Evolutionary conservation across 2,888 invertebrate species (phyloP).

Genomic region (Gari tellinella): DNA sequence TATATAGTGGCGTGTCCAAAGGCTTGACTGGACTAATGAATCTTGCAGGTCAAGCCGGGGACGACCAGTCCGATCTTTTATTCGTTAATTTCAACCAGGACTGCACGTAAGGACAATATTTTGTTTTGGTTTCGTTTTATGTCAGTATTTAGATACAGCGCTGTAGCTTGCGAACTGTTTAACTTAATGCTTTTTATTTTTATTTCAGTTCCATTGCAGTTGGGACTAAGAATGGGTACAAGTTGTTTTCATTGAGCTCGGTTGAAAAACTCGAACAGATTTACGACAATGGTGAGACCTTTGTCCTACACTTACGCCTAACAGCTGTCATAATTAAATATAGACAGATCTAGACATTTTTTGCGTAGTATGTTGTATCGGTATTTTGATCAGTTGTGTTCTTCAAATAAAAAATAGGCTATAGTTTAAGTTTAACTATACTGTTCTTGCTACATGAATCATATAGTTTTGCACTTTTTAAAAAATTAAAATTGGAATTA

Average conservation of each 20-base stretch:
- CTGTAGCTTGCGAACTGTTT: no score
- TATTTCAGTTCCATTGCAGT: constrained; percentile 91
- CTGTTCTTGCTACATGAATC: no score
- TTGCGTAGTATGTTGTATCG: no score
- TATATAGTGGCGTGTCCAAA: constrained; percentile 73
- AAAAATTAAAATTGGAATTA: no score
- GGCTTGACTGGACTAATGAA: constrained; percentile 91
- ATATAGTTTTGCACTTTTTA: no score
- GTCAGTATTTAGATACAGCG: not conserved
- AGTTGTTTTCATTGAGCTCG: constrained; percentile 92
- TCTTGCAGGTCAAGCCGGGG: constrained; percentile 91
- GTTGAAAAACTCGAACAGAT: constrained; percentile 94
- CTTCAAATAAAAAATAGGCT: no score
- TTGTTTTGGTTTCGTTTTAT: constrained; percentile 39
- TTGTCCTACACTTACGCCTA: no score
- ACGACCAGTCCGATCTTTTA: constrained; percentile 90
- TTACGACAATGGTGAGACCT: constrained; percentile 90
- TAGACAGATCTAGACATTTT: no score
- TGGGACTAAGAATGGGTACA: constrained; percentile 95
- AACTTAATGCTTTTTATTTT: constrained; percentile 7
- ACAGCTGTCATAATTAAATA: no score
- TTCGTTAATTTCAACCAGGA: constrained; percentile 99
- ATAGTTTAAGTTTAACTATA: no score
- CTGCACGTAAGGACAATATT: constrained; percentile 94
- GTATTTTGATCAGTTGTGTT: no score